These are phyloP conservation scores for Drosophila baimaii DNA, from an alignment of 1,140 invertebrate genomes.

Conservation along the genomic window DNA sequence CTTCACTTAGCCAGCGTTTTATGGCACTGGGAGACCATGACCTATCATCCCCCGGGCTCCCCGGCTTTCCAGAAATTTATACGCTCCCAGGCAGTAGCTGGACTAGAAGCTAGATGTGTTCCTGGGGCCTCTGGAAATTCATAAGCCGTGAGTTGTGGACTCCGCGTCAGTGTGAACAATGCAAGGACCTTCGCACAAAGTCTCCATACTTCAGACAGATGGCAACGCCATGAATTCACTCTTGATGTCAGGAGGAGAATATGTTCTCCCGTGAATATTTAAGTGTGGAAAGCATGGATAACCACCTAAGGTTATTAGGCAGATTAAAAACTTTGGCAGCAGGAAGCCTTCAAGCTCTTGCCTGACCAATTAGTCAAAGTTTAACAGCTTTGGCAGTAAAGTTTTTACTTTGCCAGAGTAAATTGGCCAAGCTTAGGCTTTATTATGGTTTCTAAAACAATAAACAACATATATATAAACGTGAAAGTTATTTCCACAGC, in stretches of 20 bases:
- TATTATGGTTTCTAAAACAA: background rate
- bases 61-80: conserved; percentile 37
- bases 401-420: background rate
- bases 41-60: conserved; percentile 2
- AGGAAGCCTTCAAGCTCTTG: background rate
- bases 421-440: background rate
- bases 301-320: conserved; percentile 6
- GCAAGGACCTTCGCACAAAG: conserved; percentile 9
- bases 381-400: conserved; percentile 6
- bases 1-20: conserved; percentile 46
- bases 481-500: background rate
- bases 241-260: conserved; percentile 2
- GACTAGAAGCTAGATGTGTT: conserved; percentile 25
- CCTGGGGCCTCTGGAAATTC: conserved; percentile 52
- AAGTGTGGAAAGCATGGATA: too few species aligned
- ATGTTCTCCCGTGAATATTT: conserved; percentile 24
- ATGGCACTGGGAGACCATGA: conserved; percentile 30
- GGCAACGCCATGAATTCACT: conserved; percentile 40
- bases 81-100: conserved; percentile 25
- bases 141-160: conserved; percentile 40
- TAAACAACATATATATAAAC: background rate
- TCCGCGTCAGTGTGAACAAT: conserved; percentile 28
- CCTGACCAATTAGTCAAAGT: conserved; percentile 1
- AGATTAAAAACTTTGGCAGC: conserved; percentile 18
- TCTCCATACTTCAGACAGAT: conserved; percentile 30